Percentiles rank a stretch among this genome's conserved stretches.
These are phyloP conservation scores for Volucella inflata DNA, from an alignment of 2,888 invertebrate genomes.

Conservation along the genomic window DNA sequence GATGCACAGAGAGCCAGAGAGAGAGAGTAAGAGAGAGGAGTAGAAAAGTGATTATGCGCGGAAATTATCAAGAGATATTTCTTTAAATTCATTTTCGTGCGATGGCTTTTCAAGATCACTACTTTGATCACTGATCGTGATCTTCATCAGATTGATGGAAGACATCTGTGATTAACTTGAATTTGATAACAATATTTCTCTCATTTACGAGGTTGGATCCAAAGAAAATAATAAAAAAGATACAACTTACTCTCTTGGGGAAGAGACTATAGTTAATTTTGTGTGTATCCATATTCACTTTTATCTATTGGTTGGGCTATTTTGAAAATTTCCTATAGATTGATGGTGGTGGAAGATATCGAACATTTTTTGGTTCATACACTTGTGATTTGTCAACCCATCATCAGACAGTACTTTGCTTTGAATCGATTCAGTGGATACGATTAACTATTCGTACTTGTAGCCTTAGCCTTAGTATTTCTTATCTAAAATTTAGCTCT, in stretches of 20 bases:
- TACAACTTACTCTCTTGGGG: slow-evolving; percentile 34
- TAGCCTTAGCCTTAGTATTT: slow-evolving; percentile 40
- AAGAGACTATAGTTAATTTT: slow-evolving; percentile 31
- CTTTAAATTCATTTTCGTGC: slow-evolving; percentile 69
- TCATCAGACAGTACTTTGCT: slow-evolving; percentile 75
- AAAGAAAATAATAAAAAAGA: slow-evolving; percentile 17
- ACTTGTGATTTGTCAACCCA: slow-evolving; percentile 79
- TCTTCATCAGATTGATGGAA: slow-evolving; percentile 69
- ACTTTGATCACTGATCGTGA: slow-evolving; percentile 56
- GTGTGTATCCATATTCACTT: slow-evolving; percentile 17
- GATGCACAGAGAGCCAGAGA: too few relatives aligned
- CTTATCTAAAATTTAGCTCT: slow-evolving; percentile 42
- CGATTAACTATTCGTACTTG: not conserved
- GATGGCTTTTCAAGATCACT: slow-evolving; percentile 31
- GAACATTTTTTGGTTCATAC: slow-evolving; percentile 77
- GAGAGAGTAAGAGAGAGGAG: too few relatives aligned
- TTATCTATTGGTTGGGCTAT: slow-evolving; percentile 51
- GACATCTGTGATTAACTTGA: slow-evolving; percentile 46
- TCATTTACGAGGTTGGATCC: slow-evolving; percentile 16
- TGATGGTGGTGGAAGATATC: slow-evolving; percentile 63
- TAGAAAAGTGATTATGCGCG: slow-evolving; percentile 49
- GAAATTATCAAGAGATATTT: slow-evolving; percentile 61
- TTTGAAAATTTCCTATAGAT: slow-evolving; percentile 53
- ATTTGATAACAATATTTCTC: slow-evolving; percentile 49
- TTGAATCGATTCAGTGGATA: slow-evolving; percentile 53